phyloP scores from a whole-genome alignment of 2,888 invertebrate genomes.

The Auanema freiburgensis region DNA sequence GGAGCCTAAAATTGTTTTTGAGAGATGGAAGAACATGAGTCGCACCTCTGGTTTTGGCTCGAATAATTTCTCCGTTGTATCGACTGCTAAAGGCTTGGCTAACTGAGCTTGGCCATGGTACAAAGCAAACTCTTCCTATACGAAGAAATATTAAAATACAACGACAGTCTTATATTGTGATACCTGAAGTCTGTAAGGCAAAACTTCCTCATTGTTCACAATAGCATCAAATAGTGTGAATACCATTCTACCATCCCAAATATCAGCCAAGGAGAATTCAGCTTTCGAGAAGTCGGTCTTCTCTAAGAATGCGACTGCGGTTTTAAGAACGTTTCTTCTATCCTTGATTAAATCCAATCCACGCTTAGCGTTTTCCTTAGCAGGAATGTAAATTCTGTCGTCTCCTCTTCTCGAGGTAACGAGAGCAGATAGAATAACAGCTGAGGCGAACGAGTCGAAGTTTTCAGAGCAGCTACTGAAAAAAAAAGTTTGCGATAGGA shows the following conservation, averaged over 20 bases:
- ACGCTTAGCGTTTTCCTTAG: slow-evolving; percentile 33
- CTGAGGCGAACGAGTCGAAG: slow-evolving; percentile 54
- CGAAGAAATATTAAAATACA: not conserved
- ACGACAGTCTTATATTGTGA: too few relatives aligned
- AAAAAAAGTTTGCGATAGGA: not conserved
- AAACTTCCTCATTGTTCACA: slow-evolving; percentile 39
- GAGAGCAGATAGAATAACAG: slow-evolving; percentile 53
- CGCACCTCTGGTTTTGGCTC: slow-evolving; percentile 39
- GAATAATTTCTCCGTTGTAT: slow-evolving; percentile 53
- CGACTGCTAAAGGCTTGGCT: slow-evolving; percentile 50
- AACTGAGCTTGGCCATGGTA: slow-evolving; percentile 51
- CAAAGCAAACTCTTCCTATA: slow-evolving; percentile 53
- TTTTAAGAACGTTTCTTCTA: slow-evolving; percentile 43
- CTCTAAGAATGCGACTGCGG: slow-evolving; percentile 37
- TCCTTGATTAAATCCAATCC: slow-evolving; percentile 44
- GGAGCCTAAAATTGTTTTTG: slow-evolving; percentile 1
- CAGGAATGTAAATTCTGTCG: slow-evolving; percentile 35
- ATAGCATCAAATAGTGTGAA: slow-evolving; percentile 48
- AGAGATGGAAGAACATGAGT: not conserved
- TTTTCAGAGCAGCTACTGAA: slow-evolving; percentile 30
- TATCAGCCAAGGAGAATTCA: slow-evolving; percentile 42
- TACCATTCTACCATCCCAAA: slow-evolving; percentile 63
- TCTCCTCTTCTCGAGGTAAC: slow-evolving; percentile 47
- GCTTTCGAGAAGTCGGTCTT: slow-evolving; percentile 30
- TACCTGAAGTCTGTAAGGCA: slow-evolving; percentile 54